A percentile compares a stretch with the other conserved stretches of the same genome.
Evolutionary conservation across 2,888 invertebrate genomes (phyloP).

Genomic region (Amblyjoppa fuscipennis): DNA sequence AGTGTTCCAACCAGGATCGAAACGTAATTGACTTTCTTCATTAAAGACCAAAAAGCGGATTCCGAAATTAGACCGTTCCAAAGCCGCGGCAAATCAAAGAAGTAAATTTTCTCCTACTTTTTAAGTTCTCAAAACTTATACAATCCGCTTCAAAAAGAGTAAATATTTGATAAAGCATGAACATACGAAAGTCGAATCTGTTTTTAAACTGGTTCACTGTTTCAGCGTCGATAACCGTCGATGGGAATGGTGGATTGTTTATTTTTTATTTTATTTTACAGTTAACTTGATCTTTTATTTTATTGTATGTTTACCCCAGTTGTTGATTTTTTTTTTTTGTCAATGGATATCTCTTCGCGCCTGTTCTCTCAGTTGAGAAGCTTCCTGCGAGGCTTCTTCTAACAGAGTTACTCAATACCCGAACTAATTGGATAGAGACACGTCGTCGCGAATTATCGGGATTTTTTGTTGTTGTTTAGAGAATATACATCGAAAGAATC

Average conservation of each 20-base stretch:
- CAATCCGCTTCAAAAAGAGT: too few species aligned
- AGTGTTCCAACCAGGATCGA: too few species aligned
- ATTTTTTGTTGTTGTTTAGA: background rate
- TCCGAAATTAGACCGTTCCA: too few species aligned
- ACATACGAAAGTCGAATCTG: too few species aligned
- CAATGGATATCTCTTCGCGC: conserved; percentile 44
- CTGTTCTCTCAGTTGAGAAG: conserved; percentile 55
- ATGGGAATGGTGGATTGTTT: conserved; percentile 7
- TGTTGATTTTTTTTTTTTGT: conserved; percentile 19
- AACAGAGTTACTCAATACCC: conserved; percentile 70
- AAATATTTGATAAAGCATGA: too few species aligned
- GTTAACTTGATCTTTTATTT: conserved; percentile 4
- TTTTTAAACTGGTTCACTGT: too few species aligned
- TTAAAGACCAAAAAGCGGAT: too few species aligned
- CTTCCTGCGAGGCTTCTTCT: conserved; percentile 77
- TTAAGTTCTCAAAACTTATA: too few species aligned
- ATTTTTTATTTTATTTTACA: background rate
- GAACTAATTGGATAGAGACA: conserved; percentile 72
- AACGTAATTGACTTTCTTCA: too few species aligned
- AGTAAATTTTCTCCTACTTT: too few species aligned
- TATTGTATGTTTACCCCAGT: background rate
- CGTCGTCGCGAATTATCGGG: conserved; percentile 38
- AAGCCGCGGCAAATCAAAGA: too few species aligned
- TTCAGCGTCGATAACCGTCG: too few species aligned
- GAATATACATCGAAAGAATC: background rate